A percentile compares a stretch with the other conserved stretches of the same genome.
phyloP scores from a whole-genome alignment of 1,140 invertebrate genomes.

The Rhopalosiphum padi region DNA sequence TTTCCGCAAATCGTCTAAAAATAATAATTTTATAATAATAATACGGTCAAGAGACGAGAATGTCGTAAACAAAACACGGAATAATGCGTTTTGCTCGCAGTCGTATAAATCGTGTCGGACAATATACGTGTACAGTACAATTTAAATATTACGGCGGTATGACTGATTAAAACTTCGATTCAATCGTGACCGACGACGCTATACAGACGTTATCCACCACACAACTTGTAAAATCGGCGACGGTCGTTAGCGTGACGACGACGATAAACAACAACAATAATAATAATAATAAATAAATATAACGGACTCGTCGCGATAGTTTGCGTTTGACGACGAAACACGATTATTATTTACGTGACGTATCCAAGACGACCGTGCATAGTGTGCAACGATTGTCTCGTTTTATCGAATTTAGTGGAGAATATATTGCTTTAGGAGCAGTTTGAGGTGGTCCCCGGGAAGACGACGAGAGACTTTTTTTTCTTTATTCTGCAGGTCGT shows the following conservation, averaged over 20 bases:
- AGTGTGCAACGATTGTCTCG: constrained; percentile 36
- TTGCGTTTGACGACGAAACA: constrained; percentile 12
- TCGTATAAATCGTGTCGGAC: background rate
- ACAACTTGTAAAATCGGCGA: background rate
- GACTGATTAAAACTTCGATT: background rate
- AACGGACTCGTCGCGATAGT: background rate
- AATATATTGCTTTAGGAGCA: background rate
- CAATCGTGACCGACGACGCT: background rate
- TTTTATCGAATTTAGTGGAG: background rate
- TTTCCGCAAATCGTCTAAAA: background rate
- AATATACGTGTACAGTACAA: background rate
- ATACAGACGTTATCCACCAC: background rate
- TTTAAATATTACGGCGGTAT: background rate
- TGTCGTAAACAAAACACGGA: too few species aligned
- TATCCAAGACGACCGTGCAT: constrained; percentile 45
- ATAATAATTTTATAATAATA: background rate
- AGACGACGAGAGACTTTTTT: background rate
- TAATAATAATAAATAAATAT: background rate
- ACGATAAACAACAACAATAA: background rate
- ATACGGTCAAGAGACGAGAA: background rate
- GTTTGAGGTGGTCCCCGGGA: background rate
- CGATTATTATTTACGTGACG: constrained; percentile 47
- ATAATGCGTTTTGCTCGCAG: background rate
- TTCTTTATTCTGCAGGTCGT: background rate
- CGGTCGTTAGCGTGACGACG: background rate